Percentiles rank a stretch among this genome's conserved stretches.
Evolutionary conservation across 2,888 invertebrate species (phyloP).

Genomic region (Chrysolina americana): DNA sequence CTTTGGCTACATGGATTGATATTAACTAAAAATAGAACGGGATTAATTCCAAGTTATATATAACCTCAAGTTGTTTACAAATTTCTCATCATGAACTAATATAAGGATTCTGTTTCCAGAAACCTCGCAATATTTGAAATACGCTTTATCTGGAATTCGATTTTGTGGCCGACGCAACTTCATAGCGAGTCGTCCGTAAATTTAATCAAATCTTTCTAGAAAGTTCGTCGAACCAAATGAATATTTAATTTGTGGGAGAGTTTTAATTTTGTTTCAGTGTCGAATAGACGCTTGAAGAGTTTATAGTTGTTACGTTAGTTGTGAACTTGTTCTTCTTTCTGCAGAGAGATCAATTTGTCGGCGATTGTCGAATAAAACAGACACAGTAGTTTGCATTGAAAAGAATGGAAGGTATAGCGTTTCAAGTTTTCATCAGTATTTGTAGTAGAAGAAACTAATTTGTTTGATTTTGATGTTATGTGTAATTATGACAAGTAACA

Average conservation of each 20-base stretch:
- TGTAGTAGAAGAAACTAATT: too few species aligned
- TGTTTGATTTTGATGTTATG: too few species aligned
- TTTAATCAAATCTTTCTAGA: conserved; percentile 49
- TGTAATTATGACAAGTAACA: too few species aligned
- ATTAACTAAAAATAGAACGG: conserved; percentile 4
- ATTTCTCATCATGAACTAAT: conserved; percentile 31
- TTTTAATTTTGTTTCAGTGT: conserved; percentile 45
- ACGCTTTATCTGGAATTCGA: conserved; percentile 13
- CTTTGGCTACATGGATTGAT: neutral
- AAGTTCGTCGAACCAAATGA: conserved; percentile 44
- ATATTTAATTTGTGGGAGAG: conserved; percentile 46
- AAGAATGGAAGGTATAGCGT: too few species aligned
- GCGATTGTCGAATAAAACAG: too few species aligned
- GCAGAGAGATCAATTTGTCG: conserved; percentile 5
- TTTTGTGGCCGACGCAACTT: conserved; percentile 5
- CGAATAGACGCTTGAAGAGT: conserved; percentile 37
- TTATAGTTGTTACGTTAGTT: conserved; percentile 25
- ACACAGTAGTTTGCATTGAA: too few species aligned
- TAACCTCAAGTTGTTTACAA: conserved; percentile 42
- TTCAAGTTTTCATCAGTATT: too few species aligned
- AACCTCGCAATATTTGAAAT: conserved; percentile 29
- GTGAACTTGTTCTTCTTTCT: conserved; percentile 15
- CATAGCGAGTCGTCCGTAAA: conserved; percentile 28
- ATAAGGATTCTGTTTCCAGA: conserved; percentile 33
- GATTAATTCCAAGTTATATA: conserved; percentile 35